Evolutionary conservation across 1,140 invertebrate genomes (phyloP).

Genomic region (Macrocentrus cingulum): DNA sequence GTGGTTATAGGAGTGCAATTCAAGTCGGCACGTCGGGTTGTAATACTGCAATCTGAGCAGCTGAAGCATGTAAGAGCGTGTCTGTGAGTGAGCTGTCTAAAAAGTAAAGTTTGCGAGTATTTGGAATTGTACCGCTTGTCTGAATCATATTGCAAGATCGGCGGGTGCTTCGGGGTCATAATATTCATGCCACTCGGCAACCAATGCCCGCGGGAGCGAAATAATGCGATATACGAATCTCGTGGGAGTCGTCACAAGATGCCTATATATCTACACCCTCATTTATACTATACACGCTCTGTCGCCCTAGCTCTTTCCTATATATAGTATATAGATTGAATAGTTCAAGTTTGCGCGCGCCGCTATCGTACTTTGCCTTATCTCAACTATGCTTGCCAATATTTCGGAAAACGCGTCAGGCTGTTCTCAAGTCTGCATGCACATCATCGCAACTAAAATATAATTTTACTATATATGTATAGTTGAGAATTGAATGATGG

Average conservation of each 20-base stretch:
- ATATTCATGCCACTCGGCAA: neutral
- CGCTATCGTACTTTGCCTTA: neutral
- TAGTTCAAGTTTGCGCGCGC: slow-evolving; percentile 6
- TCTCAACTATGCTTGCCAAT: neutral
- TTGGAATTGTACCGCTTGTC: too few species aligned
- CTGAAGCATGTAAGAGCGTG: too few species aligned
- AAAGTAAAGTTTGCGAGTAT: too few species aligned
- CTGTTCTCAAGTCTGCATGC: neutral
- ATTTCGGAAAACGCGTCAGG: slow-evolving; percentile 1
- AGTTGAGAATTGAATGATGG: too few species aligned
- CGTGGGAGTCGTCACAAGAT: neutral
- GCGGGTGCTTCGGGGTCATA: neutral
- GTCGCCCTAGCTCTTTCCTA: slow-evolving; percentile 2
- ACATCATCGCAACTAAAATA: too few species aligned
- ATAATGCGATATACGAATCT: neutral
- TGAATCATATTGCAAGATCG: neutral
- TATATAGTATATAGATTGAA: slow-evolving; percentile 10
- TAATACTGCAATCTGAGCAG: too few species aligned
- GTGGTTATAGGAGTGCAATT: too few species aligned
- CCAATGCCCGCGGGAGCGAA: neutral
- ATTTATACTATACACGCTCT: neutral
- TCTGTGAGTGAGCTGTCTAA: too few species aligned
- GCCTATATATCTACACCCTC: neutral
- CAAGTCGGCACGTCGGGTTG: too few species aligned
- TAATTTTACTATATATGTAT: too few species aligned